phyloP scores from a whole-genome alignment of 2,113 vertebrate genomes.

The Triplophysa rosa region DNA sequence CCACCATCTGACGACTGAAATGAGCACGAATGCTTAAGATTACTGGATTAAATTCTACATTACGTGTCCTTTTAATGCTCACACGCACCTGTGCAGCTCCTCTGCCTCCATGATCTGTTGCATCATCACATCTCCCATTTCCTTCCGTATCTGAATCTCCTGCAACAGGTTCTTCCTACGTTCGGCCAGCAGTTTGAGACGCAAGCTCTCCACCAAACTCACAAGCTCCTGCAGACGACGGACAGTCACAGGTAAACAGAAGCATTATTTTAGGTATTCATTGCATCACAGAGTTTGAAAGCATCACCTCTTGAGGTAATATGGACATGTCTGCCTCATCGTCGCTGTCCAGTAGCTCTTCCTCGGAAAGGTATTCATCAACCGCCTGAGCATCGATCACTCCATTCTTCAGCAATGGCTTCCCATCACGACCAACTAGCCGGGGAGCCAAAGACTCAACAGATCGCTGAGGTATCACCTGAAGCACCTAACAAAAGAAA shows the following conservation, averaged over 20 bases:
- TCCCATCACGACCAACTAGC: slow-evolving; percentile 70
- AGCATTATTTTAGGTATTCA: background rate
- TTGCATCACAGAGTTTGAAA: background rate
- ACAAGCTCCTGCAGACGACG: slow-evolving; percentile 69
- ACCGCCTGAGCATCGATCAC: slow-evolving; percentile 64
- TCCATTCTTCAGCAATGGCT: slow-evolving; percentile 65
- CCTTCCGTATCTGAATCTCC: slow-evolving; percentile 85
- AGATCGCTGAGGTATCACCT: slow-evolving; percentile 74
- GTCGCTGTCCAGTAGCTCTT: slow-evolving; percentile 71
- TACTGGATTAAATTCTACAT: background rate
- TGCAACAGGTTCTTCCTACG: slow-evolving; percentile 79
- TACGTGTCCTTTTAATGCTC: background rate
- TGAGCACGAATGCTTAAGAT: background rate
- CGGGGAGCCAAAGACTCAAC: slow-evolving; percentile 69
- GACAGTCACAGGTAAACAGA: background rate
- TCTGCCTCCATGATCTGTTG: slow-evolving; percentile 82
- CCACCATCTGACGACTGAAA: slow-evolving; percentile 79
- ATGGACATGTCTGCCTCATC: slow-evolving; percentile 82
- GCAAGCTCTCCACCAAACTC: slow-evolving; percentile 75
- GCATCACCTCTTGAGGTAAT: slow-evolving; percentile 78
- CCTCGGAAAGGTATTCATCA: slow-evolving; percentile 69
- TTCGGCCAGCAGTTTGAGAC: slow-evolving; percentile 76
- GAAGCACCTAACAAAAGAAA: slow-evolving; percentile 74
- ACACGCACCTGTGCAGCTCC: slow-evolving; percentile 74
- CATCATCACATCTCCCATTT: slow-evolving; percentile 89